Evolutionary conservation across 2,797 vertebrate genomes (phyloP).

Genomic region (Syngnathus rostellatus): DNA sequence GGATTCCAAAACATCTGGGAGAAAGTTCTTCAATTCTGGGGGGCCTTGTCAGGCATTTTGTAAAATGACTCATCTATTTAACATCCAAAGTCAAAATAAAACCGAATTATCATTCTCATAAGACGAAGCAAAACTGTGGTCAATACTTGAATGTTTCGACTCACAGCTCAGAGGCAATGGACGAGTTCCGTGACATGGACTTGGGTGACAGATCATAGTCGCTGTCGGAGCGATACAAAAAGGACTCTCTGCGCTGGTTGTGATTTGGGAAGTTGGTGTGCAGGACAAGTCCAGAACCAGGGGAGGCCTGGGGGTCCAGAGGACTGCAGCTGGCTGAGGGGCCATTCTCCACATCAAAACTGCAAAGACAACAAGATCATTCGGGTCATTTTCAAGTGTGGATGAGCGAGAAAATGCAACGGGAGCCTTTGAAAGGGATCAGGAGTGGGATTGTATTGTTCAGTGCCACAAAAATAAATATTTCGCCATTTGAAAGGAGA

Average conservation of each 20-base stretch:
- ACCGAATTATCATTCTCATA: not conserved
- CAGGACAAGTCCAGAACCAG: constrained; percentile 89
- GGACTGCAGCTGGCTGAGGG: constrained; percentile 90
- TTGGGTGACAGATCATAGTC: constrained; percentile 98
- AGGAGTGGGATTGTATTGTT: not conserved
- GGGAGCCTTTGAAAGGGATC: not conserved
- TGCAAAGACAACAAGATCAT: constrained; percentile 47
- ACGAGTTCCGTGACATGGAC: constrained; percentile 97
- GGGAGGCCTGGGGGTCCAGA: constrained; percentile 87
- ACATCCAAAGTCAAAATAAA: no score
- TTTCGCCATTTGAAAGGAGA: not conserved
- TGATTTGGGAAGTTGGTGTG: constrained; percentile 92
- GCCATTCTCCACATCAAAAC: constrained; percentile 98
- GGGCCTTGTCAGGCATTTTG: constrained; percentile 16
- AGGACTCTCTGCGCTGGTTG: constrained; percentile 92
- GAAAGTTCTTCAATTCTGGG: not conserved
- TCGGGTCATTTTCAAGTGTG: not conserved
- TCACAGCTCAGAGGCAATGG: constrained; percentile 93
- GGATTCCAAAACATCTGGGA: not conserved
- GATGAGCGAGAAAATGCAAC: not conserved
- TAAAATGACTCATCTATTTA: constrained; percentile 8
- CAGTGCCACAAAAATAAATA: not conserved
- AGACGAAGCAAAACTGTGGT: not conserved
- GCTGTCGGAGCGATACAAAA: constrained; percentile 96
- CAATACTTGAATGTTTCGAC: constrained; percentile 14